Evolutionary conservation across 2,797 vertebrate species (phyloP).

Genomic region (Pogoniulus pusillus): DNA sequence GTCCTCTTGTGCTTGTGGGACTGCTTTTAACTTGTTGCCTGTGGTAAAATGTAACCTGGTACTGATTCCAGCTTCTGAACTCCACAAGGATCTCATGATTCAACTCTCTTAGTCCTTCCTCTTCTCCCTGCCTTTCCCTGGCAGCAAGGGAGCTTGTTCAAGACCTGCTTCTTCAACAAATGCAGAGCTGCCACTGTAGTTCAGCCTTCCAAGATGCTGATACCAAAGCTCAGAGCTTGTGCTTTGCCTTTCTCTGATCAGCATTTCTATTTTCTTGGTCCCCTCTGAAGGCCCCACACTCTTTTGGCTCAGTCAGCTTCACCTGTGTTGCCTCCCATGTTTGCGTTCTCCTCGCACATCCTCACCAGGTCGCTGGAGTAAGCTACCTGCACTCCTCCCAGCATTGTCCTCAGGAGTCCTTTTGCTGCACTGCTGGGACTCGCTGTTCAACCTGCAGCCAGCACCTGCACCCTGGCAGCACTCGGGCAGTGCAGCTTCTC

Average conservation of each 20-base stretch:
- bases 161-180: neutral
- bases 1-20: neutral
- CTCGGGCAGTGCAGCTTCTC: neutral
- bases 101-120: neutral
- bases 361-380: neutral
- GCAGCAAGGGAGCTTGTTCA: neutral
- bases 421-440: neutral
- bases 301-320: neutral
- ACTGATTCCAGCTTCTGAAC: neutral
- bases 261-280: neutral
- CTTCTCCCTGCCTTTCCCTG: neutral
- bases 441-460: neutral
- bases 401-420: neutral
- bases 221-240: neutral
- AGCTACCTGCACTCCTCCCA: neutral
- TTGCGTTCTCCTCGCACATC: neutral
- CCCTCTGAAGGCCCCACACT: neutral
- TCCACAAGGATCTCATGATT: neutral
- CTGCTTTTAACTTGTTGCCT: neutral
- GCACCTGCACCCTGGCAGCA: neutral
- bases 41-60: neutral
- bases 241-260: neutral
- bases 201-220: neutral
- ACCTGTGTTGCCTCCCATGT: neutral
- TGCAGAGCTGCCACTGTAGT: neutral